Evolutionary conservation across 1,140 invertebrate species (phyloP), one percentile per base, ranked within the genome.

Genomic region (Wasmannia auropunctata): DNA sequence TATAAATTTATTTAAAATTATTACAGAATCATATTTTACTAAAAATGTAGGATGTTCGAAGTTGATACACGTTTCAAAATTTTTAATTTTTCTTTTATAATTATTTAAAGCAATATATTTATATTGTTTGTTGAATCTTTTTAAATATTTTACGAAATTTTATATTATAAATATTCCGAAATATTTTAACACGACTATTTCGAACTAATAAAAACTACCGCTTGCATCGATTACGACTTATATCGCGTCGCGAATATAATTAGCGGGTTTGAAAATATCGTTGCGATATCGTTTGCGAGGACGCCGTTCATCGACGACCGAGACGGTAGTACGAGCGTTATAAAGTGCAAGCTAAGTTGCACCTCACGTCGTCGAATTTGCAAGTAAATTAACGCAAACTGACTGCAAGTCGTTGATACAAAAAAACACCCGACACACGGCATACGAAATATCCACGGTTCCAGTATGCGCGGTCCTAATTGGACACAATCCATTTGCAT

Each of bases 371-470:
- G 34, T 25, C 54, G 37, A 88, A 89, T 88, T 88, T 89, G 87
- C 87, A 89, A 88, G 54, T 79, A 86, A 83, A 87, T 88, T 87
- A 84, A 87, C 46, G 16, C 28, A 37, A 84, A 84, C 56, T 65
- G 77, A 76, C 22, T 40, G 31, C 11, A 85, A 34, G 28, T 49
- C 43, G 54, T 84, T 75, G 86, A 46, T 85, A 34, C 22, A 58
- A 84, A 79, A 85, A 72, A 37, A 60, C n/a, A n/a, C 7, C 31
- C n/a, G 10, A 7, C 54, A 69, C 10, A 14, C 74, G 74, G 65
- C 75, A 80, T 88, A 75, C 40, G 28, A 88, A 76, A 40, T 56
- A 69, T 70, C 25, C 56, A 19, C 81, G 6, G 22, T 16, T 51
- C 11, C 63, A 46, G 0, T 11, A 1, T 40, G 54, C 46, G 69